Percentiles rank a stretch among this genome's conserved stretches.
Evolutionary conservation across 2,113 vertebrate species (phyloP).

Genomic region (Austrofundulus limnaeus): DNA sequence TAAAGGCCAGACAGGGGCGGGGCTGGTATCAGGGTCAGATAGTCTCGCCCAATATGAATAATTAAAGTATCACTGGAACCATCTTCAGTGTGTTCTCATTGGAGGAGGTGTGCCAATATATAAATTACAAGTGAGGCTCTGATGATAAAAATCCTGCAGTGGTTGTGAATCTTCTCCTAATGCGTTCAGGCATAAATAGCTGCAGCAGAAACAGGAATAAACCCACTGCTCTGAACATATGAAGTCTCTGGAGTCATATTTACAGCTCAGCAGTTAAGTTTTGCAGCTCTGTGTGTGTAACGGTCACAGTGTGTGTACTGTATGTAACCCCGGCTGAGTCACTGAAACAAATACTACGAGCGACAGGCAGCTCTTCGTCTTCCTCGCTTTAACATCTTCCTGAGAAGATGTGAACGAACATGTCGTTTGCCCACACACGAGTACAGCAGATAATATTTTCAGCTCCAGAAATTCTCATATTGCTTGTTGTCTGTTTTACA

Average conservation of each 20-base stretch:
- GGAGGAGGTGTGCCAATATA: neutral
- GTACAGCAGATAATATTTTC: too few relatives aligned
- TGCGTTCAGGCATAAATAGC: neutral
- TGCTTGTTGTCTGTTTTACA: neutral
- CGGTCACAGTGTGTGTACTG: too few relatives aligned
- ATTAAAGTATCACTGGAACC: slow-evolving; percentile 16
- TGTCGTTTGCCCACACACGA: slow-evolving; percentile 1
- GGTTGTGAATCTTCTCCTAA: neutral
- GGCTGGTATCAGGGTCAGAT: neutral
- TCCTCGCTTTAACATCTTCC: slow-evolving; percentile 5
- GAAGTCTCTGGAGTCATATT: neutral
- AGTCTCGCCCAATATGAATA: neutral
- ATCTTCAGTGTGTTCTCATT: neutral
- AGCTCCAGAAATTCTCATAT: neutral
- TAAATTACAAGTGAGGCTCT: neutral
- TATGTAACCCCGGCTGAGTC: slow-evolving; percentile 23
- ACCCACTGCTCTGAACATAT: neutral
- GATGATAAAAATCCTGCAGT: neutral
- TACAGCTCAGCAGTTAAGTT: neutral
- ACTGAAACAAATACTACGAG: slow-evolving; percentile 33
- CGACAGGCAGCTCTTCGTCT: neutral
- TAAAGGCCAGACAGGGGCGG: neutral
- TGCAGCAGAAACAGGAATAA: neutral
- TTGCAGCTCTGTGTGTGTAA: neutral
- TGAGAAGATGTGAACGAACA: slow-evolving; percentile 1